Evolutionary conservation across 2,888 invertebrate species (phyloP).

Genomic region (Melitaea athalia): DNA sequence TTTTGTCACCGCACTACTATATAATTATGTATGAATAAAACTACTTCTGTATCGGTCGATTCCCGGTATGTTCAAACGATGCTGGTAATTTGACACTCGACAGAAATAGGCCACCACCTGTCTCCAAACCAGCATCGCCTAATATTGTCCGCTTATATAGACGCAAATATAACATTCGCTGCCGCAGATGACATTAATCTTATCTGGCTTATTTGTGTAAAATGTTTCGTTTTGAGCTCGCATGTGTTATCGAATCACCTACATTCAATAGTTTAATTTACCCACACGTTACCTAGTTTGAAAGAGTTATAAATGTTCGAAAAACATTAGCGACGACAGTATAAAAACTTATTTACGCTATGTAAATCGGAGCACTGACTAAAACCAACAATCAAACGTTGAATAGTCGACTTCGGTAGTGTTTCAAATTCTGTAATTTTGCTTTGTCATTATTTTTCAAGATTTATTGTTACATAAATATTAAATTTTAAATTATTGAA

Average conservation of each 20-base stretch:
- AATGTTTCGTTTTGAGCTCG: slow-evolving; percentile 12
- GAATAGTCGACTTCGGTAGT: slow-evolving; percentile 17
- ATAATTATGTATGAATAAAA: neutral
- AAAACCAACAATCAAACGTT: slow-evolving; percentile 23
- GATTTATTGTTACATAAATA: neutral
- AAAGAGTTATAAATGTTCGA: neutral
- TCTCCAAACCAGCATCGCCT: slow-evolving; percentile 47
- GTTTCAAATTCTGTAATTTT: neutral
- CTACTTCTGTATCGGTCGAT: neutral
- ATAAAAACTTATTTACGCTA: slow-evolving; percentile 27
- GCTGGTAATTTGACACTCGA: slow-evolving; percentile 41
- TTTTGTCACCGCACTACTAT: neutral
- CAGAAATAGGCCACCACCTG: slow-evolving; percentile 61
- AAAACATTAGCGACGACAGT: neutral
- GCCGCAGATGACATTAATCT: slow-evolving; percentile 39
- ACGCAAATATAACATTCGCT: slow-evolving; percentile 43
- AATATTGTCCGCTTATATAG: slow-evolving; percentile 48
- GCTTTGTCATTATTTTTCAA: neutral
- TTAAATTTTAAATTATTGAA: neutral
- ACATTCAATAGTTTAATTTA: neutral
- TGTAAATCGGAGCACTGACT: slow-evolving; percentile 32
- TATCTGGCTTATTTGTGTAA: slow-evolving; percentile 19
- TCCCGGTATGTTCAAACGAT: slow-evolving; percentile 14
- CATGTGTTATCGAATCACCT: slow-evolving; percentile 4
- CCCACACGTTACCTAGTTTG: neutral